These are phyloP conservation scores for Cettia cetti DNA, from an alignment of 2,113 vertebrate genomes.

Conservation along the genomic window DNA sequence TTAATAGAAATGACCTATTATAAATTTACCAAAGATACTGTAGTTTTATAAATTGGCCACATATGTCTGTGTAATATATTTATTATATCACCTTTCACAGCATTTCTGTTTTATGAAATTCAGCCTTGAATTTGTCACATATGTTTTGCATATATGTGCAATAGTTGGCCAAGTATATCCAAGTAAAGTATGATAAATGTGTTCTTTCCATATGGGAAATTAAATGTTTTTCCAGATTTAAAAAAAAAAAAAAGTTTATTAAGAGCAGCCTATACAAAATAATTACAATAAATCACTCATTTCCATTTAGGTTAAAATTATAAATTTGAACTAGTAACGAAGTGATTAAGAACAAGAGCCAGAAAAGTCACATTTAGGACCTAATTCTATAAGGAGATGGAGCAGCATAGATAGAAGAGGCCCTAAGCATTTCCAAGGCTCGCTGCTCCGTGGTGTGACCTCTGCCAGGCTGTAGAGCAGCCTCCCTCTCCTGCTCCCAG, in stretches of 20 bases:
- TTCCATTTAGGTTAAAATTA: conserved; percentile 19
- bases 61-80: conserved; percentile 60
- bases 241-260: neutral
- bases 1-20: conserved; percentile 56
- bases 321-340: neutral
- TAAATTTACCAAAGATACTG: conserved; percentile 46
- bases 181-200: conserved; percentile 66
- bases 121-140: conserved; percentile 59
- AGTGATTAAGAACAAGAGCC: conserved; percentile 18
- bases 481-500: neutral
- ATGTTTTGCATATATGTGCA: conserved; percentile 63
- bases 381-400: neutral
- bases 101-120: conserved; percentile 63
- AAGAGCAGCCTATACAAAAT: conserved; percentile 49
- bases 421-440: neutral
- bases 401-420: neutral
- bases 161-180: conserved; percentile 32
- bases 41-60: conserved; percentile 56
- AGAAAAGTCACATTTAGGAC: neutral
- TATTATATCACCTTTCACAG: conserved; percentile 64
- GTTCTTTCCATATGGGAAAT: conserved; percentile 62
- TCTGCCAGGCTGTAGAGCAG: neutral
- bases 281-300: conserved; percentile 54
- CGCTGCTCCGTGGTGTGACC: neutral
- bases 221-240: conserved; percentile 51